Percentiles rank a stretch among this genome's conserved stretches.
Conservation (phyloP, 1,140 invertebrate genomes). For the Dryas iulia region DNA sequence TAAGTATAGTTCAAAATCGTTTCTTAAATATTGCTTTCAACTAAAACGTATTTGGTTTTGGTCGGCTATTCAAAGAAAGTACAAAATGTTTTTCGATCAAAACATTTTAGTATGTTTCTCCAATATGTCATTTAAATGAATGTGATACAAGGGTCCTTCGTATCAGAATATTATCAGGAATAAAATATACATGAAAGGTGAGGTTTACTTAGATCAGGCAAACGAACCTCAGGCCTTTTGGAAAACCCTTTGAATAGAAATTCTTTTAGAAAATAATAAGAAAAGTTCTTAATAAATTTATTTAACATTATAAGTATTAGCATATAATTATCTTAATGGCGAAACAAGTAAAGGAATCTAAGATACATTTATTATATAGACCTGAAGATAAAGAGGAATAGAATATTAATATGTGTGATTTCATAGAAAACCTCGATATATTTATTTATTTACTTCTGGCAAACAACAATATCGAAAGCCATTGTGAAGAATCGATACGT, state of each 20-base stretch:
- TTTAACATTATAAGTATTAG: neutral
- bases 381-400: neutral
- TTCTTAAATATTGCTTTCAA: slow-evolving; percentile 51
- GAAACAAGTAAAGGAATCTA: neutral
- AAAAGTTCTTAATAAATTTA: neutral
- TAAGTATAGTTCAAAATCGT: slow-evolving; percentile 48
- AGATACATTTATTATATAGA: neutral
- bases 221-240: slow-evolving; percentile 49
- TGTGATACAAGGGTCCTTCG: slow-evolving; percentile 64
- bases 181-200: slow-evolving; percentile 76
- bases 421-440: neutral
- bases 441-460: slow-evolving; percentile 46
- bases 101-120: slow-evolving; percentile 65
- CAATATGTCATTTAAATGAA: slow-evolving; percentile 75
- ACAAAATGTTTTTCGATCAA: slow-evolving; percentile 59
- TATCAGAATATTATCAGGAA: slow-evolving; percentile 70
- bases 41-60: slow-evolving; percentile 56
- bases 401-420: neutral
- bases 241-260: slow-evolving; percentile 25
- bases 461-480: slow-evolving; percentile 51
- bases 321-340: neutral
- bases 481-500: slow-evolving; percentile 65
- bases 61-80: slow-evolving; percentile 59
- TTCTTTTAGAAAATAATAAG: slow-evolving; percentile 19
- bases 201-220: slow-evolving; percentile 67